Evolutionary conservation across 1,140 invertebrate genomes (phyloP).

Genomic region (Myzus persicae): DNA sequence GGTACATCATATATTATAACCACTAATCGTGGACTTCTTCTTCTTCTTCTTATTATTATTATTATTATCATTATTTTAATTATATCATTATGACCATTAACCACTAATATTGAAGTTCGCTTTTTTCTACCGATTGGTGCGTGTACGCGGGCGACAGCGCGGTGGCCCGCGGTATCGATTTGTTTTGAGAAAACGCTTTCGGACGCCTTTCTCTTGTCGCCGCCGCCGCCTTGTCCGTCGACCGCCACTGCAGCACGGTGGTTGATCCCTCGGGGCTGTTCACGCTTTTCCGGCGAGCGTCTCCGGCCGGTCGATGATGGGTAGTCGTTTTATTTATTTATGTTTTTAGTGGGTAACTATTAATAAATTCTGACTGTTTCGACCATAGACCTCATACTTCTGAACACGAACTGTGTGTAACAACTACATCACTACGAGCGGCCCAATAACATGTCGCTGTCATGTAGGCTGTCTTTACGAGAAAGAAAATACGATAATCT

Average conservation of each 20-base stretch:
- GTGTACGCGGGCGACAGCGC: neutral
- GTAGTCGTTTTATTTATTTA: neutral
- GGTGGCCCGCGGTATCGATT: neutral
- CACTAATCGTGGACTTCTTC: neutral
- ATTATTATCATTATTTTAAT: neutral
- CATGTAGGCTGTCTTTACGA: no score
- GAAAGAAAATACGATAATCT: no score
- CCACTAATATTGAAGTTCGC: neutral
- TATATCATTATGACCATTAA: conserved; percentile 1
- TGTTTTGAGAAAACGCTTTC: neutral
- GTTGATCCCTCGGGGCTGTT: neutral
- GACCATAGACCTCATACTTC: no score
- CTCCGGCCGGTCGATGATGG: neutral
- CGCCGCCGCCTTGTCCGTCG: no score
- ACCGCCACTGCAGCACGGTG: neutral
- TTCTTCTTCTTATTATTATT: no score
- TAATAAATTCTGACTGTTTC: neutral
- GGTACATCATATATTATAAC: no score
- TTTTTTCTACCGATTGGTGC: neutral
- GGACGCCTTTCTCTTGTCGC: neutral
- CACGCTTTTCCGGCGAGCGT: neutral
- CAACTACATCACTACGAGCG: no score
- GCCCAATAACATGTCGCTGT: no score
- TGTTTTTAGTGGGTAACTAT: neutral
- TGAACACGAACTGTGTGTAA: no score